Base-by-base conservation (phyloP, 1,140 invertebrate genomes). In the Geopemphigus sp. region DNA sequence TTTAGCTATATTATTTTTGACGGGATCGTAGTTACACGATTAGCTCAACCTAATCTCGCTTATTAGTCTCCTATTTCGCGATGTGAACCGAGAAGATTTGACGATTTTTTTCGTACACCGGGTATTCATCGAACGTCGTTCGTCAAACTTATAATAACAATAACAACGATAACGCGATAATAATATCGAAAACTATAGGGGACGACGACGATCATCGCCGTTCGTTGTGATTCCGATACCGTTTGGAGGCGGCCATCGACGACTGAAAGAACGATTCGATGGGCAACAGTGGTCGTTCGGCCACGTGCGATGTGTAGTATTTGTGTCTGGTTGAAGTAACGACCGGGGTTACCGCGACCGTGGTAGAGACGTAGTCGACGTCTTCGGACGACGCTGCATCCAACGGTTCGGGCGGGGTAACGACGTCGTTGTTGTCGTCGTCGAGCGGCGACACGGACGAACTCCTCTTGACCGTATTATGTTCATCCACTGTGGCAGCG, bases 181-280 rank as follows among this genome's bases (percentile, higher is more conserved):
- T 39, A 32, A n/a, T 50, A 15, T 68, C 50, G 39, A 68, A 14
- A 39, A 6, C 22, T 26, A 8, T 39, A 8, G 32, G 3, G n/a
- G 22, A 0, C 39, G 68, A 0, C 39, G 68, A 6, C 17, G 24
- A 54, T 72, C 47, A 72, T 54, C 68, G 47, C 15, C 47, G 50
- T 17, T 72, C 17, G 47, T 54, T 53, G 50, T 29, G 68, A 47
- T 54, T 53, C 24, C n/a, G 68, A 47, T 78, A 22, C 15, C 74
- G 54, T 78, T 78, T 78, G 15, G 22, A 8, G 22, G 56, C 4
- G 22, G 56, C 4, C 22, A 78, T 59, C 22, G 74, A 82, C n/a
- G 82, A 82, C 32, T 87, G 87, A 80, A 88, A 88, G 82, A 88
- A 88, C 0, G 87, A 87, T 83, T 88, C 87, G 63, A 88, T 87